Evolutionary conservation across 2,113 vertebrate genomes (phyloP).

Genomic region (Onychorhynchus coronatus): DNA sequence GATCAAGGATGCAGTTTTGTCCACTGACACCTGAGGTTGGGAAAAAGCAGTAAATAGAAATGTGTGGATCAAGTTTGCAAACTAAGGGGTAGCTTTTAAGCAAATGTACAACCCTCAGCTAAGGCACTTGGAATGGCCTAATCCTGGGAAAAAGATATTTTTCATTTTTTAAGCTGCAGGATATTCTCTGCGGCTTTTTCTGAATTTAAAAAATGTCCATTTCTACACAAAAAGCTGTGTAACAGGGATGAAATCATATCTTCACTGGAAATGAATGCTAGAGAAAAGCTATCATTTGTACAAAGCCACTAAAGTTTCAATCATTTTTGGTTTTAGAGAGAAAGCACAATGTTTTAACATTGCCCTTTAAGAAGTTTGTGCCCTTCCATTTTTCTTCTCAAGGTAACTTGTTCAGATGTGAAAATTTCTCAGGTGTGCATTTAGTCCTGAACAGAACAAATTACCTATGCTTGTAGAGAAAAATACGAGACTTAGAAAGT

Average conservation of each 20-base stretch:
- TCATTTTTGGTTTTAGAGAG: neutral
- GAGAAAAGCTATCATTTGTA: neutral
- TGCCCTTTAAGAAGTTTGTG: neutral
- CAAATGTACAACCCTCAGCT: neutral
- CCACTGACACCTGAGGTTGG: rapidly evolving
- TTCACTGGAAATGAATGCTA: neutral
- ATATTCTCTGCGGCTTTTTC: neutral
- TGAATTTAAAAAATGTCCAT: neutral
- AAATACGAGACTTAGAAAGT: neutral
- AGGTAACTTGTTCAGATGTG: neutral
- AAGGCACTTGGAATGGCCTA: neutral
- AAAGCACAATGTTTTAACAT: neutral
- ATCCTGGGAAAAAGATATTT: neutral
- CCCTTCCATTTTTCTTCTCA: neutral
- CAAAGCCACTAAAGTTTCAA: neutral
- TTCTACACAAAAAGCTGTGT: neutral
- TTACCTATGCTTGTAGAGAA: neutral
- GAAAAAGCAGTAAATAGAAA: neutral
- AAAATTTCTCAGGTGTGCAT: neutral
- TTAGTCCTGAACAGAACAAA: neutral
- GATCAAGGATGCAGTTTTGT: neutral
- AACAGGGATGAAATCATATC: neutral
- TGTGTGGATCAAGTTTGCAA: neutral
- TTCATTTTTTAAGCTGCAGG: neutral
- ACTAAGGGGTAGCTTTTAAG: neutral